Conservation (phyloP, 2,113 vertebrate genomes). For the Nibea coibor region DNA sequence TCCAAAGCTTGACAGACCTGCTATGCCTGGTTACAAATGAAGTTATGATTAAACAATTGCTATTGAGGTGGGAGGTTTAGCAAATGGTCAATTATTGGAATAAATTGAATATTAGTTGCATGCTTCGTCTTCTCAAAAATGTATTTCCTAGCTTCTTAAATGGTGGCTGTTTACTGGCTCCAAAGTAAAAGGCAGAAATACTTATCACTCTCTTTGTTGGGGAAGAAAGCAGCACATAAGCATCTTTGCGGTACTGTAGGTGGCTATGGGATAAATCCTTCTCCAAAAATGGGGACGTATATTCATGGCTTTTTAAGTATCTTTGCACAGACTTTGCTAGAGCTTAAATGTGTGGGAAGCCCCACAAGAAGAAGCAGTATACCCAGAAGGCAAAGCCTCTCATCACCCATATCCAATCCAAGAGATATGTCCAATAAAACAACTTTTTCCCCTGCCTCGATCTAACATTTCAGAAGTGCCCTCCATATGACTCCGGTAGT, state of each 20-base stretch:
- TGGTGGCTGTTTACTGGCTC: slow-evolving; percentile 6
- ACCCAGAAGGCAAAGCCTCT: slow-evolving; percentile 58
- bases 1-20: too few relatives aligned
- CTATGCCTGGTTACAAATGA: not conserved
- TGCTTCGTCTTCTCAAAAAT: not conserved
- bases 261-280: slow-evolving; percentile 45
- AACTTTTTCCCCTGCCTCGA: slow-evolving; percentile 48
- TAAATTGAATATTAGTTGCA: slow-evolving; percentile 7
- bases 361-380: slow-evolving; percentile 4
- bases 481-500: slow-evolving; percentile 55
- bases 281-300: slow-evolving; percentile 23
- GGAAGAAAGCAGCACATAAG: slow-evolving; percentile 19
- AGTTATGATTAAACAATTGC: not conserved
- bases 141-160: slow-evolving; percentile 29
- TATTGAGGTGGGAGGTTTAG: not conserved
- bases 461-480: slow-evolving; percentile 66
- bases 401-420: slow-evolving; percentile 34
- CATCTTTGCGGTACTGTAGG: slow-evolving; percentile 39
- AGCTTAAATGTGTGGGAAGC: slow-evolving; percentile 59
- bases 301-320: slow-evolving; percentile 34
- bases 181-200: slow-evolving; percentile 34
- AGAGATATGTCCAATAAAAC: slow-evolving; percentile 58
- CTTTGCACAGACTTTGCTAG: slow-evolving; percentile 33
- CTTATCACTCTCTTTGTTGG: slow-evolving; percentile 31
- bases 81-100: not conserved